These are phyloP conservation scores for Pipistrellus pipistrellus DNA, from an alignment of 2,797 vertebrate genomes.

Conservation along the genomic window DNA sequence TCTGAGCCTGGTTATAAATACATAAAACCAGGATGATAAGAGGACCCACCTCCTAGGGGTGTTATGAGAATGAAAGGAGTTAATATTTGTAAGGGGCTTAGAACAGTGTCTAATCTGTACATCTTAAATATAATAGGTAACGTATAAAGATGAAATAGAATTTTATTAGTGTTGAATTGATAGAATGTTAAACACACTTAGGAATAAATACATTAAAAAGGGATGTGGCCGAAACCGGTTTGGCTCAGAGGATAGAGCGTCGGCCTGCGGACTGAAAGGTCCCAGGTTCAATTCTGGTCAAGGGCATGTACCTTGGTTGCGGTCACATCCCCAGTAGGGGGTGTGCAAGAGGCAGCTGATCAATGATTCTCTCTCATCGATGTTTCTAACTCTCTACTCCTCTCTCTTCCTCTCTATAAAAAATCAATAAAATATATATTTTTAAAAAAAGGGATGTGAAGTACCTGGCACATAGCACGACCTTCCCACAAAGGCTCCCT, in stretches of 20 bases:
- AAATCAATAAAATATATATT: no score
- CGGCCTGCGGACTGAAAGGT: no score
- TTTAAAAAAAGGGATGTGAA: not conserved
- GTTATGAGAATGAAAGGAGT: not conserved
- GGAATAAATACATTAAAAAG: constrained; percentile 3
- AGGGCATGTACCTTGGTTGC: no score
- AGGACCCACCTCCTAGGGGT: not conserved
- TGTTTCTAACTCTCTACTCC: no score
- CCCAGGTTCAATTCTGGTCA: no score
- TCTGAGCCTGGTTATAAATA: not conserved
- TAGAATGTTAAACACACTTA: not conserved
- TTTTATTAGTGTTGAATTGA: not conserved
- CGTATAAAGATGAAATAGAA: not conserved
- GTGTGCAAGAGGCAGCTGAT: no score
- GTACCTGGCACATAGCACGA: no score
- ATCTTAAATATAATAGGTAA: not conserved
- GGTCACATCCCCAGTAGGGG: no score
- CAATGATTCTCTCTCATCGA: no score
- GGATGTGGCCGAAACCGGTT: not conserved
- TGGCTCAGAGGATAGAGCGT: no score
- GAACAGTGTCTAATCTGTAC: not conserved
- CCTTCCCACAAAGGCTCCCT: accelerated
- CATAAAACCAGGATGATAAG: not conserved
- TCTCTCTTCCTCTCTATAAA: no score
- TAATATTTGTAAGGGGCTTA: not conserved